Conservation (phyloP, 2,797 vertebrate species). For the Peromyscus eremicus region DNA sequence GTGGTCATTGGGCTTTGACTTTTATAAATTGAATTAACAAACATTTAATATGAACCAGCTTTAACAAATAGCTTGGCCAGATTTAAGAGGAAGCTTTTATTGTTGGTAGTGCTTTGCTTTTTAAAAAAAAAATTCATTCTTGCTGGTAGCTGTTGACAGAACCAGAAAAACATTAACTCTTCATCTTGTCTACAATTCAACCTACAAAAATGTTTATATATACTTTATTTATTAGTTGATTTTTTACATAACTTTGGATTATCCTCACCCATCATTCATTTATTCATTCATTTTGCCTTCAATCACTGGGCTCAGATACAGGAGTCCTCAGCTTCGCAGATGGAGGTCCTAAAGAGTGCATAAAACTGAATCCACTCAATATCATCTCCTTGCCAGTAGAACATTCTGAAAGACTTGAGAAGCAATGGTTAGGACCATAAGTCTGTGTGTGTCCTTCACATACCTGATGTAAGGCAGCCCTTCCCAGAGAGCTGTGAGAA, state of each 20-base stretch:
- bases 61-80: conserved; percentile 67
- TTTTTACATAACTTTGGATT: conserved; percentile 31
- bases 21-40: conserved; percentile 79
- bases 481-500: background rate
- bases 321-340: background rate
- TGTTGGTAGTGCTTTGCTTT: conserved; percentile 28
- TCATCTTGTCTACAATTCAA: conserved; percentile 27
- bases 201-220: conserved; percentile 6
- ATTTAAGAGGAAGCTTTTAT: conserved; percentile 62
- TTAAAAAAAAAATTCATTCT: conserved; percentile 7
- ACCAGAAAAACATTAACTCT: conserved; percentile 42
- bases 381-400: background rate
- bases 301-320: background rate
- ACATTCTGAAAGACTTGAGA: background rate
- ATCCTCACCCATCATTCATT: background rate
- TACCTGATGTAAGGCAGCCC: background rate
- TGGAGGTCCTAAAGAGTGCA: background rate
- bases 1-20: conserved; percentile 59
- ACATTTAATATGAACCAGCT: conserved; percentile 74
- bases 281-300: conserved; percentile 19
- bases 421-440: background rate
- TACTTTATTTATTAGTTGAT: background rate
- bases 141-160: conserved; percentile 43
- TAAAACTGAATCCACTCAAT: background rate
- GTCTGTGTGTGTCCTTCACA: background rate